A percentile compares a stretch with the other conserved stretches of the same genome.
Evolutionary conservation across 2,888 invertebrate genomes (phyloP).

Genomic region (Ophioninae sp.): DNA sequence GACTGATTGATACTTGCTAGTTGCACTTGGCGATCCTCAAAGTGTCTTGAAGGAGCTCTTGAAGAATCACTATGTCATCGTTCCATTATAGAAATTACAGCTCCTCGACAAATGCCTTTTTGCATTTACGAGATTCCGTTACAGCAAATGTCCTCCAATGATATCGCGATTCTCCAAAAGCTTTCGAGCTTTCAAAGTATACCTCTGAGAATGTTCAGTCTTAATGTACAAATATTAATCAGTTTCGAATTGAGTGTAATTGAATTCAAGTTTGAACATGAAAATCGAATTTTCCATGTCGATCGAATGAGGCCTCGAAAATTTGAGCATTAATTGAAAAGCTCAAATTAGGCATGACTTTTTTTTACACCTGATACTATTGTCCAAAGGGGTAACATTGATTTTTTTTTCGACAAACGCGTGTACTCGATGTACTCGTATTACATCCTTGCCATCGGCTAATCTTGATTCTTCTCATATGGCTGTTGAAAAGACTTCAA

Average conservation of each 20-base stretch:
- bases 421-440: background rate
- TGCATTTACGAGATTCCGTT: background rate
- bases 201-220: background rate
- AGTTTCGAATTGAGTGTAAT: background rate
- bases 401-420: background rate
- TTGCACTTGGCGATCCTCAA: background rate
- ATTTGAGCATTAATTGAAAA: background rate
- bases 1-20: background rate
- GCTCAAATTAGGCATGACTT: background rate
- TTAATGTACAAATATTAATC: background rate
- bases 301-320: background rate
- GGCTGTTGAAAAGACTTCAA: slow-evolving; percentile 16
- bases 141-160: background rate
- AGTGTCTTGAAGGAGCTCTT: background rate
- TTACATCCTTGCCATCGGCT: background rate
- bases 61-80: background rate
- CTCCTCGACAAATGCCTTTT: background rate
- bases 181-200: background rate
- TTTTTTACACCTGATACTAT: background rate
- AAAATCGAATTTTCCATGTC: background rate
- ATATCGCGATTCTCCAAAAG: background rate
- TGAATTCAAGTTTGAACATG: background rate
- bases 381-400: background rate
- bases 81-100: background rate
- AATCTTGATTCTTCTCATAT: slow-evolving; percentile 20